Conservation (phyloP, 2,888 invertebrate genomes). For the Petrolisthes manimaculis region DNA sequence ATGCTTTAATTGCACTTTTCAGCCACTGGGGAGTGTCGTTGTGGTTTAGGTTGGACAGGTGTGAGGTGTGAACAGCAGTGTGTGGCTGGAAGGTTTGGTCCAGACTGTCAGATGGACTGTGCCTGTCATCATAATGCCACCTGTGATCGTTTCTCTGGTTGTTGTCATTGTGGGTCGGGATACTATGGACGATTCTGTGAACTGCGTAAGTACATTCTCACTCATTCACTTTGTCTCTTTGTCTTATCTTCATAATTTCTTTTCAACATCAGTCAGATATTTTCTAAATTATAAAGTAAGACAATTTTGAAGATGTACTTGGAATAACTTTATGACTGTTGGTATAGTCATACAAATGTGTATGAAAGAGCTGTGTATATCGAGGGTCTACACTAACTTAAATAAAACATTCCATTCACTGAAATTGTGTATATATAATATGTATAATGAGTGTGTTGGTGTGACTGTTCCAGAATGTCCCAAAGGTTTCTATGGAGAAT, state of each 20-base stretch:
- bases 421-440: too few relatives aligned
- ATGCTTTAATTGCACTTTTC: neutral
- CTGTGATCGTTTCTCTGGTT: conserved; percentile 87
- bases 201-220: conserved; percentile 69
- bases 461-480: conserved; percentile 21
- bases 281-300: neutral
- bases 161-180: conserved; percentile 85
- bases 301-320: neutral
- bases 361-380: too few relatives aligned
- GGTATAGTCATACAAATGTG: neutral
- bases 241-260: neutral
- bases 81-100: conserved; percentile 83
- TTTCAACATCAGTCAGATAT: neutral
- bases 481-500: conserved; percentile 17
- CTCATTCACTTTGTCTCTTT: neutral
- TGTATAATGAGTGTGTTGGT: too few relatives aligned
- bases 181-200: conserved; percentile 85
- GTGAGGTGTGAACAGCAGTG: conserved; percentile 71
- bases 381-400: too few relatives aligned
- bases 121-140: conserved; percentile 87
- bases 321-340: neutral
- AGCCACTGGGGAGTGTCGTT: conserved; percentile 46
- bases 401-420: too few relatives aligned
- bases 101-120: conserved; percentile 81
- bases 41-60: conserved; percentile 49